Evolutionary conservation across 2,113 vertebrate species (phyloP).

Genomic region (Eulemur rufifrons): DNA sequence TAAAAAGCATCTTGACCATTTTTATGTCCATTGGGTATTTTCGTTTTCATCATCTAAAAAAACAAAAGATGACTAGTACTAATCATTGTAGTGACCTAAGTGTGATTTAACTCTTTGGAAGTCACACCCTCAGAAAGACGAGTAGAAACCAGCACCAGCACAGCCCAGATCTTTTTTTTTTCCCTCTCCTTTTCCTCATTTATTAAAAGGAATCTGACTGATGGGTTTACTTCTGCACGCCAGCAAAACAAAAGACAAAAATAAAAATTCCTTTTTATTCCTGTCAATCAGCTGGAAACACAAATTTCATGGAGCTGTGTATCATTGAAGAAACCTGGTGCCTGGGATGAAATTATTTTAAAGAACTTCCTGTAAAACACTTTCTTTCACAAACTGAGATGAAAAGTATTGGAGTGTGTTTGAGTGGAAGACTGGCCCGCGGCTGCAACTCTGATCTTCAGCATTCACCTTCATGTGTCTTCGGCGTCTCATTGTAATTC

Average conservation of each 20-base stretch:
- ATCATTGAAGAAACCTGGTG: conserved; percentile 22
- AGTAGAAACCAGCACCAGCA: conserved; percentile 28
- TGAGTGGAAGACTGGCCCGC: conserved; percentile 27
- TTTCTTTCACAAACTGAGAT: conserved; percentile 23
- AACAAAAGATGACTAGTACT: conserved; percentile 54
- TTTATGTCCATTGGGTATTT: conserved; percentile 69
- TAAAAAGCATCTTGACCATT: conserved; percentile 36
- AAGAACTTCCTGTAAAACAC: conserved; percentile 41
- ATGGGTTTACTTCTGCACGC: neutral
- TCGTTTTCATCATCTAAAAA: conserved; percentile 63
- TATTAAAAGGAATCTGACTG: conserved; percentile 28
- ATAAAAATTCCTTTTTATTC: conserved; percentile 25
- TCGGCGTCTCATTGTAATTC: neutral
- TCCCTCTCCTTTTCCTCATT: neutral
- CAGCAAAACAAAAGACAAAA: conserved; percentile 19
- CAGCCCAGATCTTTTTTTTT: neutral
- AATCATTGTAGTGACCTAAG: conserved; percentile 60
- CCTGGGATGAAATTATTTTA: conserved; percentile 33
- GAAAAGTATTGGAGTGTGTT: neutral
- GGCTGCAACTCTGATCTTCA: neutral
- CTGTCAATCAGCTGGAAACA: conserved; percentile 1
- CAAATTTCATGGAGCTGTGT: conserved; percentile 7
- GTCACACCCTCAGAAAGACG: conserved; percentile 42
- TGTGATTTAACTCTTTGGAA: conserved; percentile 52
- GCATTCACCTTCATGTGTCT: conserved; percentile 34